Evolutionary conservation across 2,113 vertebrate species (phyloP).

Genomic region (Halcyon senegalensis): DNA sequence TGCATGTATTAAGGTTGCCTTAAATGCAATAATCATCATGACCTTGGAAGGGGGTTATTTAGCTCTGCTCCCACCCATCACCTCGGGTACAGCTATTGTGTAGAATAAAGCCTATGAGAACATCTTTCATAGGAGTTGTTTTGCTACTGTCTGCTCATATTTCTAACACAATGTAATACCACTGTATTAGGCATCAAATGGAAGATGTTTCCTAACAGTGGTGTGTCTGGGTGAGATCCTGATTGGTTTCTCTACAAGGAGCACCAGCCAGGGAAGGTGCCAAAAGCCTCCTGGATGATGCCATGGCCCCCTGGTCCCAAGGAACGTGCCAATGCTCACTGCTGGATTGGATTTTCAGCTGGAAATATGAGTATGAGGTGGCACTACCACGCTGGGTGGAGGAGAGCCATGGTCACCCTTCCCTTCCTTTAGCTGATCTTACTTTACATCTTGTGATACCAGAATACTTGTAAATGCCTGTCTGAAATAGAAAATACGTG

Average conservation of each 20-base stretch:
- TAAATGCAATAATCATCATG: neutral
- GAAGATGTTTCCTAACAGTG: neutral
- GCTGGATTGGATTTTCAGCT: neutral
- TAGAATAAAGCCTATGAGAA: neutral
- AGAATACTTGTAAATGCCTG: neutral
- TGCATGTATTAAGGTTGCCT: neutral
- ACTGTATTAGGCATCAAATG: neutral
- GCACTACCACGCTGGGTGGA: neutral
- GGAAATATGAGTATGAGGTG: neutral
- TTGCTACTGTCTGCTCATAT: neutral
- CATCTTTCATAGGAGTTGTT: neutral
- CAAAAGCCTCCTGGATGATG: neutral
- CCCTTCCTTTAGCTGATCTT: neutral
- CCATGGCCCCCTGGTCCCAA: too few species aligned
- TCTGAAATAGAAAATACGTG: neutral
- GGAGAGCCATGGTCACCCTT: rapidly evolving
- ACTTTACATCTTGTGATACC: neutral
- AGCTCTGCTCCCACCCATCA: neutral
- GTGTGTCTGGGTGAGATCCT: neutral
- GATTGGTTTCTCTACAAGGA: neutral
- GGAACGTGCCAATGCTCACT: neutral
- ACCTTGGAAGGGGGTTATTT: neutral
- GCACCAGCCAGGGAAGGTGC: neutral
- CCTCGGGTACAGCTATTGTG: neutral
- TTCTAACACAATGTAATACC: neutral